Base-by-base conservation (phyloP, 2,888 invertebrate species). In the Protophormia terraenovae region DNA sequence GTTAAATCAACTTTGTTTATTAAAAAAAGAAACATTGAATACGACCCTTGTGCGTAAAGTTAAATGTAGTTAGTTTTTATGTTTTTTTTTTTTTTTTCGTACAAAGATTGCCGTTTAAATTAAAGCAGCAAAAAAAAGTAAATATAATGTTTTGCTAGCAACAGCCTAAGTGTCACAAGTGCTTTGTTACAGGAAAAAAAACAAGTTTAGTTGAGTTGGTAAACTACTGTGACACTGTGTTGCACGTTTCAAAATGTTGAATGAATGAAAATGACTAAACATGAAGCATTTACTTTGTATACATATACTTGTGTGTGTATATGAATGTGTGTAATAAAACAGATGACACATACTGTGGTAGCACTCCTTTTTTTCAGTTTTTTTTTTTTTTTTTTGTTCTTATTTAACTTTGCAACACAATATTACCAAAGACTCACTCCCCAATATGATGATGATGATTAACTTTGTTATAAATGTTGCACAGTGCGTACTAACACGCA, bases 131-230 rank as follows among this genome's bases (percentile, higher is more conserved):
- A 32, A 10, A 41, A 55, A 1, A 14, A 29, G 55, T 76, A 47
- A 32, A n/a, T 29, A 29, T 19, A 47, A 27, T 66, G 50, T 73
- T 83, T 38, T 38, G 45, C 29, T 7, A 24, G 16, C 73, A 75
- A 2, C 32, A 67, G 71, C 58, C 83, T 83, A 71, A 83, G 72
- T 87, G 78, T 85, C 81, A 79, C 78, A 86, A 79, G 83, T 77
- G 80, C 58, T n/a, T n/a, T n/a, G n/a, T n/a, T 66, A 41, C 45
- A 50, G 71, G 6, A 45, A n/a, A 55, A 3, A 66, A 55, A 55
- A 66, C 83, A 80, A 72, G 53, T 55, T 83, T 72, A 75, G 27
- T 32, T 69, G 76, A 38, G 32, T 78, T 50, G 47, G n/a, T 69
- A 78, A 78, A 60, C 47, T 60, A 69, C 27, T 45, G 8, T 27